Conservation (phyloP, 2,888 invertebrate genomes). For the Lymantria monacha region DNA sequence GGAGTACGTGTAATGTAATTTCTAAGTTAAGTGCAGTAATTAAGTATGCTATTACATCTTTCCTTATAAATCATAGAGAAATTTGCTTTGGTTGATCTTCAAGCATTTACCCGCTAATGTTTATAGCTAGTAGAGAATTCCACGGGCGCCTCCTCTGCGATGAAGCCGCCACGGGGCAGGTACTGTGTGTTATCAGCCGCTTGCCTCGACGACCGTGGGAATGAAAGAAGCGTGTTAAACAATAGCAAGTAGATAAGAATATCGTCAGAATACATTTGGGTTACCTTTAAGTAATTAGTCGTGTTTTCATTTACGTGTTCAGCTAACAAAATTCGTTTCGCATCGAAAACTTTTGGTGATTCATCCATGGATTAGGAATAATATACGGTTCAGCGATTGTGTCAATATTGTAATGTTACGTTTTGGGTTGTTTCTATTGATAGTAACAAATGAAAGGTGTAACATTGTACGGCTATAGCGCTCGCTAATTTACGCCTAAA, state of each 20-base stretch:
- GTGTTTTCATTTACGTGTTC: slow-evolving; percentile 55
- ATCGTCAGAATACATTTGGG: slow-evolving; percentile 73
- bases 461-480: slow-evolving; percentile 11
- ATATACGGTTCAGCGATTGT: slow-evolving; percentile 32
- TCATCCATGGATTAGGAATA: slow-evolving; percentile 24
- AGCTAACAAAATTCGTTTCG: slow-evolving; percentile 22
- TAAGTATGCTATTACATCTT: slow-evolving; percentile 24
- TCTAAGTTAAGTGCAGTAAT: slow-evolving; percentile 16
- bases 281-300: slow-evolving; percentile 67
- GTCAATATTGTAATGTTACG: slow-evolving; percentile 12
- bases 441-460: slow-evolving; percentile 34
- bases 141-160: slow-evolving; percentile 37
- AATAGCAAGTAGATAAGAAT: slow-evolving; percentile 75
- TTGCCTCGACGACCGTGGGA: slow-evolving; percentile 70
- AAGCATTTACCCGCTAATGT: slow-evolving; percentile 35
- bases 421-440: slow-evolving; percentile 24
- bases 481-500: slow-evolving; percentile 13
- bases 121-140: slow-evolving; percentile 32
- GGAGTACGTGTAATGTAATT: slow-evolving; percentile 15
- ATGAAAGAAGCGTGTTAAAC: slow-evolving; percentile 79
- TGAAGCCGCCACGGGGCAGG: slow-evolving; percentile 33
- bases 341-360: slow-evolving; percentile 25
- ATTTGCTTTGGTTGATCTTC: slow-evolving; percentile 35
- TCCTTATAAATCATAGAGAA: slow-evolving; percentile 25
- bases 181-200: slow-evolving; percentile 66